Conservation (phyloP, 2,888 invertebrate genomes). For the Cheilosia vulpina region DNA sequence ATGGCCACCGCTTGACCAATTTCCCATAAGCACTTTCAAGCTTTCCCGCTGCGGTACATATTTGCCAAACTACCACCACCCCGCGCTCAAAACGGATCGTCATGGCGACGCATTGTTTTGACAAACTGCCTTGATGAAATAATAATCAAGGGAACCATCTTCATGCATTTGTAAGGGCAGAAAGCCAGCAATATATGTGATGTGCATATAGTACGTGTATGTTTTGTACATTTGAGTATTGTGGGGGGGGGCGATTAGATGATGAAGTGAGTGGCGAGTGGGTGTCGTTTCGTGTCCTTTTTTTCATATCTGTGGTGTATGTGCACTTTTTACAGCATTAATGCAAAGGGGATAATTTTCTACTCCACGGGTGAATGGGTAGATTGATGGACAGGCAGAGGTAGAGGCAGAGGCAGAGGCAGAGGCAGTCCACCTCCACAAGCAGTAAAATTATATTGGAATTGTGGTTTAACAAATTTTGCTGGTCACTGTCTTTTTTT, state of each 20-base stretch:
- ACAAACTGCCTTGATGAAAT: constrained; percentile 72
- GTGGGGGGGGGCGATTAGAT: not conserved
- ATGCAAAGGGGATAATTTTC: constrained; percentile 56
- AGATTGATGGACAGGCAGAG: constrained; percentile 24
- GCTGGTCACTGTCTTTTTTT: constrained; percentile 15
- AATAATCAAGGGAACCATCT: constrained; percentile 75
- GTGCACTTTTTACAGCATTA: constrained; percentile 52
- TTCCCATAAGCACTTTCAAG: constrained; percentile 55
- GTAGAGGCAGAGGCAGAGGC: constrained; percentile 10
- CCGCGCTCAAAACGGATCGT: constrained; percentile 31
- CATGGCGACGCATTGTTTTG: constrained; percentile 74
- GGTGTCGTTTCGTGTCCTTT: constrained; percentile 33
- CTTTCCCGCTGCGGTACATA: constrained; percentile 42
- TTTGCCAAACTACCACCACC: constrained; percentile 30
- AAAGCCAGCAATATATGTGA: constrained; percentile 56
- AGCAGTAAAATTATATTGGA: constrained; percentile 29
- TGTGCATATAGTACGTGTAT: constrained; percentile 41
- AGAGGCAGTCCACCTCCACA: constrained; percentile 10
- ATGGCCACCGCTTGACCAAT: constrained; percentile 57
- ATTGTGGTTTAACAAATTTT: constrained; percentile 38
- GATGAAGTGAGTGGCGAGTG: constrained; percentile 1
- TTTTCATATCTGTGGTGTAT: constrained; percentile 24
- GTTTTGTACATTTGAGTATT: not conserved
- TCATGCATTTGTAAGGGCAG: constrained; percentile 69
- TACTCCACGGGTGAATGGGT: constrained; percentile 41